phyloP scores from a whole-genome alignment of 2,888 invertebrate species.

The Acleris sparsana region DNA sequence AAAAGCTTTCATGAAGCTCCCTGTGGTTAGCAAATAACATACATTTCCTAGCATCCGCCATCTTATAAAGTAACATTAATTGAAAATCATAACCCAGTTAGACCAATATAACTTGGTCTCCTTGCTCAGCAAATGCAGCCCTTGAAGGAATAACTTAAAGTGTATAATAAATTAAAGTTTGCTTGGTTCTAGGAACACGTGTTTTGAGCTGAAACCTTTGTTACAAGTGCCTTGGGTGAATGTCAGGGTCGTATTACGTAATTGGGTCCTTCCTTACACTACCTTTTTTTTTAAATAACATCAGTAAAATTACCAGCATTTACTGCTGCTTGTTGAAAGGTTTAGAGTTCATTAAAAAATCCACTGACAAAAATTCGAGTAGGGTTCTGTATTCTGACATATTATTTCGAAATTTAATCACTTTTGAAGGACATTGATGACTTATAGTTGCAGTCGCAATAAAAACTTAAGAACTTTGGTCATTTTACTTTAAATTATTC shows the following conservation, averaged over 20 bases:
- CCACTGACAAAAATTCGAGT: too few relatives aligned
- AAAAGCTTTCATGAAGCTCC: background rate
- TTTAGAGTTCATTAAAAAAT: too few relatives aligned
- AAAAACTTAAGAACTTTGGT: too few relatives aligned
- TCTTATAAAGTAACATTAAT: slow-evolving; percentile 34
- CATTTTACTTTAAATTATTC: too few relatives aligned
- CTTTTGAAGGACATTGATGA: too few relatives aligned
- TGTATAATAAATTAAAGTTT: slow-evolving; percentile 3
- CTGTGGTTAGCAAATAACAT: slow-evolving; percentile 25
- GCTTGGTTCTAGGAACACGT: slow-evolving; percentile 42
- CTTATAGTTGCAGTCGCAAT: too few relatives aligned
- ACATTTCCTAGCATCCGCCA: slow-evolving; percentile 13
- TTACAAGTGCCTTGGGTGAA: slow-evolving; percentile 65
- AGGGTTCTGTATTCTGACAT: too few relatives aligned
- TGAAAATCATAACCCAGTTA: slow-evolving; percentile 29
- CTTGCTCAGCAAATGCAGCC: slow-evolving; percentile 5
- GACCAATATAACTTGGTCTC: slow-evolving; percentile 8
- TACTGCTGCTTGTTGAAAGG: too few relatives aligned
- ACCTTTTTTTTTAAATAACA: too few relatives aligned
- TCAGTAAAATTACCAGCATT: too few relatives aligned
- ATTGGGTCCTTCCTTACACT: slow-evolving; percentile 45
- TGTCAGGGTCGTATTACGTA: slow-evolving; percentile 62
- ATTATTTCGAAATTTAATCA: too few relatives aligned
- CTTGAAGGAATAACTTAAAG: slow-evolving; percentile 4
- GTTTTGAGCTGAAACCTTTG: slow-evolving; percentile 53